A percentile compares a stretch with the other conserved stretches of the same genome.
Evolutionary conservation across 2,113 vertebrate genomes (phyloP).

Genomic region (Daphoenositta chrysoptera): DNA sequence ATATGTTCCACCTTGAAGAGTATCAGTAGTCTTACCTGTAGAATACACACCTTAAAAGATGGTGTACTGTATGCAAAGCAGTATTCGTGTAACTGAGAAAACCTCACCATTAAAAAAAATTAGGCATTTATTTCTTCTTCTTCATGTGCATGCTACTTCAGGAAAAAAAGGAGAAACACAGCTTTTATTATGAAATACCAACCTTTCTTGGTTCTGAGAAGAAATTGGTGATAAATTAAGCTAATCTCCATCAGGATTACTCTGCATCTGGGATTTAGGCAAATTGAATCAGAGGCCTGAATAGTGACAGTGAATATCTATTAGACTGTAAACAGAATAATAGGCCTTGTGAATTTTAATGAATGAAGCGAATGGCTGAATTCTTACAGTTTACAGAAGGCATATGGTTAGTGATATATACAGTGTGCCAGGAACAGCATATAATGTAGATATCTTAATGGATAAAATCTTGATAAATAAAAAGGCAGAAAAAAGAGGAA

Average conservation of each 20-base stretch:
- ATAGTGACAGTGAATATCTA: constrained; percentile 82
- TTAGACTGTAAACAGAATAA: constrained; percentile 81
- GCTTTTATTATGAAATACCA: constrained; percentile 63
- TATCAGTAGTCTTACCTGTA: background rate
- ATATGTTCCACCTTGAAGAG: background rate
- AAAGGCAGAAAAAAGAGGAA: background rate
- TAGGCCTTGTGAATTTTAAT: constrained; percentile 75
- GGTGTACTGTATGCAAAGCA: background rate
- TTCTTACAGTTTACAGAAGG: constrained; percentile 36
- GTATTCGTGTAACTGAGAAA: background rate
- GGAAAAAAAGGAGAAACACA: background rate
- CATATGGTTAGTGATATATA: constrained; percentile 36
- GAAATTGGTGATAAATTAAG: constrained; percentile 82
- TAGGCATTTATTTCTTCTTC: background rate
- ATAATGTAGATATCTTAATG: constrained; percentile 35
- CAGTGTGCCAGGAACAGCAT: background rate
- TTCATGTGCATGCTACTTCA: background rate
- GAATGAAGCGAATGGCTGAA: constrained; percentile 71
- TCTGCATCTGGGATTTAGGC: constrained; percentile 77
- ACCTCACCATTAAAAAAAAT: background rate
- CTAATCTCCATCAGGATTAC: constrained; percentile 82
- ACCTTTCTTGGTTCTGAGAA: constrained; percentile 54
- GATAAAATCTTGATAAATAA: constrained; percentile 24
- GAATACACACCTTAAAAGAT: background rate
- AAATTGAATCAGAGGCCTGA: constrained; percentile 81